A percentile compares a stretch with the other conserved stretches of the same genome.
These are phyloP conservation scores for Dendrolimus kikuchii DNA, from an alignment of 1,140 invertebrate species.

Conservation along the genomic window DNA sequence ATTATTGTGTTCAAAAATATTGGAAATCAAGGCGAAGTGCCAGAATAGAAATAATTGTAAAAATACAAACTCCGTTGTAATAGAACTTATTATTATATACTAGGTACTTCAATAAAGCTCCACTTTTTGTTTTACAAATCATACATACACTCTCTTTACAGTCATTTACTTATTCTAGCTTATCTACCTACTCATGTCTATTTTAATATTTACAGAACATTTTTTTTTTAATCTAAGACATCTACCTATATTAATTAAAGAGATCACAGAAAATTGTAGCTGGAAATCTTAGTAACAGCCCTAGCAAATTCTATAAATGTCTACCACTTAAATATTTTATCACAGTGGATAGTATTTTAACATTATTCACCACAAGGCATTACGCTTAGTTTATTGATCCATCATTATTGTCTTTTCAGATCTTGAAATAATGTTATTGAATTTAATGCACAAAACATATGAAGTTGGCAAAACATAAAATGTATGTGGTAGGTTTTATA, in stretches of 20 bases:
- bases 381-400: constrained; percentile 34
- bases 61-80: constrained; percentile 68
- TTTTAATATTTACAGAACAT: constrained; percentile 59
- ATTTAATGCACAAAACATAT: constrained; percentile 7
- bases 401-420: constrained; percentile 53
- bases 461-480: constrained; percentile 20
- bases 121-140: constrained; percentile 71
- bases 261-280: constrained; percentile 75
- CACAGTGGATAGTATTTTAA: constrained; percentile 52
- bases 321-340: constrained; percentile 67
- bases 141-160: constrained; percentile 66
- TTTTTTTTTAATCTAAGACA: constrained; percentile 58
- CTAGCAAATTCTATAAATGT: constrained; percentile 57
- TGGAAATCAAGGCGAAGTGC: constrained; percentile 51
- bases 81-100: constrained; percentile 54
- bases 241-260: constrained; percentile 69
- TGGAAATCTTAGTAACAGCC: constrained; percentile 69
- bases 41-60: constrained; percentile 66
- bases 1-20: constrained; percentile 53
- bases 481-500: constrained; percentile 24
- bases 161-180: constrained; percentile 51
- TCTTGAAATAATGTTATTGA: constrained; percentile 10
- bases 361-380: constrained; percentile 59
- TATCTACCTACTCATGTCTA: constrained; percentile 20
- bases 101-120: constrained; percentile 71